These are phyloP conservation scores for Eleginops maclovinus DNA, from an alignment of 2,113 vertebrate species.

Conservation along the genomic window DNA sequence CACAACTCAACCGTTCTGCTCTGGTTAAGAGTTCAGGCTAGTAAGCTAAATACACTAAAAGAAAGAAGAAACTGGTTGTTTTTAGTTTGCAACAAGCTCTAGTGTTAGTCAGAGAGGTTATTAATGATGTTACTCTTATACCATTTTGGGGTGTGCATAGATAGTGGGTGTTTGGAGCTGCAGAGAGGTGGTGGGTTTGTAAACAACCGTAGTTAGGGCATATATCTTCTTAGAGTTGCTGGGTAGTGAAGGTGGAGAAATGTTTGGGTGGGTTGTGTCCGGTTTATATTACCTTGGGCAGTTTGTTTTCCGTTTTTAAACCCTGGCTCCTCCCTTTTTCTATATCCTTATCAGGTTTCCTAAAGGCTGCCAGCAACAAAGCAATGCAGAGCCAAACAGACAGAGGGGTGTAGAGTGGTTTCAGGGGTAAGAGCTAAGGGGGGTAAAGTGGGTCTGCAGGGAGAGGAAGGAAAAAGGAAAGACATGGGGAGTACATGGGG, in stretches of 20 bases:
- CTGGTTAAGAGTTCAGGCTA: not conserved
- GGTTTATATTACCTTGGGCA: too few relatives aligned
- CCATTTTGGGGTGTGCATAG: not conserved
- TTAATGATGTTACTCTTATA: not conserved
- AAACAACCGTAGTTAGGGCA: not conserved
- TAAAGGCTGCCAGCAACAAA: constrained; percentile 72
- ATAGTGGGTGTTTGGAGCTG: not conserved
- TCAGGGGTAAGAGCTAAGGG: constrained; percentile 23
- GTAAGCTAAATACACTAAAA: not conserved
- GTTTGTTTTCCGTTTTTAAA: constrained; percentile 43
- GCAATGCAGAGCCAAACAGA: constrained; percentile 60
- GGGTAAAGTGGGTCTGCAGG: constrained; percentile 31
- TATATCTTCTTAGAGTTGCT: constrained; percentile 29
- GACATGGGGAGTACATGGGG: not conserved
- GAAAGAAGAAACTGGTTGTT: not conserved
- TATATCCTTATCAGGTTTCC: constrained; percentile 73
- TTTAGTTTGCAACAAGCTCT: not conserved
- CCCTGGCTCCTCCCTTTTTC: constrained; percentile 60
- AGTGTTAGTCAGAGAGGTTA: not conserved
- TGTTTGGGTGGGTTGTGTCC: constrained; percentile 35
- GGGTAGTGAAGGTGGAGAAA: not conserved
- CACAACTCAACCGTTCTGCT: not conserved
- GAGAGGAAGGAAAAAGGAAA: not conserved
- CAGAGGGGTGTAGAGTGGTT: constrained; percentile 38
- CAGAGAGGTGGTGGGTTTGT: not conserved